Percentiles rank a stretch among this genome's conserved stretches.
Conservation (phyloP, 2,113 vertebrate genomes). For the Gambusia affinis region DNA sequence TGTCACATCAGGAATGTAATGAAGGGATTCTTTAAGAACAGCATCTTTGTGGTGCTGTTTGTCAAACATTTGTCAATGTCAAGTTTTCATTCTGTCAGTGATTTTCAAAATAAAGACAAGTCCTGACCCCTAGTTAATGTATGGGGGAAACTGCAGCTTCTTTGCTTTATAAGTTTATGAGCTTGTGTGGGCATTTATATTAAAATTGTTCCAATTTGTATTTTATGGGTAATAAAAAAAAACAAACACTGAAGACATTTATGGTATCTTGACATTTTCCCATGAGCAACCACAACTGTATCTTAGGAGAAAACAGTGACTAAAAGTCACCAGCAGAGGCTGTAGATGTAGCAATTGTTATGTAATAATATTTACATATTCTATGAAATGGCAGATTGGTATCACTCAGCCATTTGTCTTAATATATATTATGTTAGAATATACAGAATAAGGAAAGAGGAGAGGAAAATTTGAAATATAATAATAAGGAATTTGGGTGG, state of each 20-base stretch:
- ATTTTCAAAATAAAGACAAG: background rate
- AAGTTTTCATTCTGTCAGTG: background rate
- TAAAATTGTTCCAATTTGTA: background rate
- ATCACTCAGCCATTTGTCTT: background rate
- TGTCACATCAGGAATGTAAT: background rate
- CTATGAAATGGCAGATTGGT: background rate
- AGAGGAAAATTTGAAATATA: background rate
- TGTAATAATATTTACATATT: background rate
- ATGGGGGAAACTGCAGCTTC: background rate
- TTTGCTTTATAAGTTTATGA: background rate
- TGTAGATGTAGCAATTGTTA: background rate
- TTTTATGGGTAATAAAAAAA: background rate
- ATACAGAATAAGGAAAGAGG: background rate
- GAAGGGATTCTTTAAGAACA: background rate
- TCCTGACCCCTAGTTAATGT: conserved; percentile 13
- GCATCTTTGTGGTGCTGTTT: background rate
- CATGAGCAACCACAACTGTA: background rate
- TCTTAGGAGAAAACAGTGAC: background rate
- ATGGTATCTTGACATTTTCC: too few species aligned
- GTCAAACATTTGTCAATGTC: background rate
- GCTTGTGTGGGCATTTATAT: background rate
- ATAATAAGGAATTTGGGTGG: background rate
- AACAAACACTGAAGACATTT: background rate
- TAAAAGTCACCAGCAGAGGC: conserved; percentile 20
- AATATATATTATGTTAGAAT: background rate